phyloP scores from a whole-genome alignment of 2,888 invertebrate genomes.

The Tetragonula carbonaria region DNA sequence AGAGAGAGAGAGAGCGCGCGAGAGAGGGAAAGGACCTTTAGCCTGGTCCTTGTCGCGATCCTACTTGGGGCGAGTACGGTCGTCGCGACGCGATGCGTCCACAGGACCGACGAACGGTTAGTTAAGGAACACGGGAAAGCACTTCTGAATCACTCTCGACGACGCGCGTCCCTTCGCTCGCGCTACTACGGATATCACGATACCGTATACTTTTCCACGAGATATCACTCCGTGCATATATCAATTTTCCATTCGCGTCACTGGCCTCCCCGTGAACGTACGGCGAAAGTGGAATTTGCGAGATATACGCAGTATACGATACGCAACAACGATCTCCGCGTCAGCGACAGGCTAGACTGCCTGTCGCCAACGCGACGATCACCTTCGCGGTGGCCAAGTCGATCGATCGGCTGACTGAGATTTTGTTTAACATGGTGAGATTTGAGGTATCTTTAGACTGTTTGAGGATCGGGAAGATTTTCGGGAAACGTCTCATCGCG shows the following conservation, averaged over 20 bases:
- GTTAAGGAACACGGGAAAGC: conserved; percentile 84
- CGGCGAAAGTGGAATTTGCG: conserved; percentile 57
- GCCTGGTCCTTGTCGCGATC: conserved; percentile 58
- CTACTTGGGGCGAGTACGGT: conserved; percentile 58
- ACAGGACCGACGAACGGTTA: conserved; percentile 74
- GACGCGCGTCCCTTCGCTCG: conserved; percentile 71
- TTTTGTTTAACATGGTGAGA: neutral
- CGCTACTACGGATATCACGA: conserved; percentile 68
- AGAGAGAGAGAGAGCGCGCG: neutral
- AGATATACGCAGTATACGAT: conserved; percentile 33
- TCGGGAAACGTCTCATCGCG: neutral
- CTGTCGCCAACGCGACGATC: neutral
- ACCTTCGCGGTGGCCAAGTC: neutral
- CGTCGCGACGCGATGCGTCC: conserved; percentile 69
- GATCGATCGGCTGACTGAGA: neutral
- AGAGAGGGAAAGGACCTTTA: conserved; percentile 55
- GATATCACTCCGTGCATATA: conserved; percentile 77
- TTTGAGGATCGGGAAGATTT: neutral
- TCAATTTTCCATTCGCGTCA: conserved; percentile 81
- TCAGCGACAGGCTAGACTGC: neutral
- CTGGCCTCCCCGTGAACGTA: conserved; percentile 61
- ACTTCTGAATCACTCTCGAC: conserved; percentile 81
- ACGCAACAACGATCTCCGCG: conserved; percentile 14
- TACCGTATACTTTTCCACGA: conserved; percentile 70
- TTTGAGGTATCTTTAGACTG: too few relatives aligned